Base-by-base conservation (phyloP, 2,113 vertebrate genomes). In the Tyrannus savana region DNA sequence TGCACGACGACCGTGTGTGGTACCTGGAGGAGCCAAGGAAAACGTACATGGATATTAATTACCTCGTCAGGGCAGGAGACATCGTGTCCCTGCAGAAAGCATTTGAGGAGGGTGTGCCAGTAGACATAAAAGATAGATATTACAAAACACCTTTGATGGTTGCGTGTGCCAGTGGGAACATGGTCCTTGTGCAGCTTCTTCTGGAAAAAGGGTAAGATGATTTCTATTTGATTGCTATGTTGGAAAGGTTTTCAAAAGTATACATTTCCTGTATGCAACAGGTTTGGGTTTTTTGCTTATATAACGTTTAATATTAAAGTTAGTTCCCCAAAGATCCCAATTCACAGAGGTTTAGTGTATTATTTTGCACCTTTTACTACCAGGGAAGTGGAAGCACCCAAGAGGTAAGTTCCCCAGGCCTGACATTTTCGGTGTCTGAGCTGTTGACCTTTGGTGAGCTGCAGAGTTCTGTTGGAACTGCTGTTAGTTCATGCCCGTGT, bases 141-240 rank as follows among this genome's bases (percentile, higher is more conserved):
- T 99, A 99, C 96, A 99, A 99, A 98, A 99, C 99, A 2, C 99
- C 99, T 1, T 97, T 99, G 50, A 99, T 99, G 98, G 95, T 96
- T 13, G 99, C 99, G 0, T 99, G 99, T 91, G 95, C 97, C 39
- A 98, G 39, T 69, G 99, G 99, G 19, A 99, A 98, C 90, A 97
- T 96, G 10, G 97, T 98, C 35, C 87, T 98, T 28, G 98, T 98
- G 78, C 97, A 98, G 87, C 99, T 98, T 89, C 99, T 99, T 69
- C 95, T 99, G 68, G 97, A 98, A 46, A 97, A 88, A 4, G 98
- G 99, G 99, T 99, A 97, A 97, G 98, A 66, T 53, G 3, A 69
- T 68, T 90, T 87, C 25, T 37, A 33, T 80, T 8, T 23, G 24
- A 49, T 55, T 87, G 37, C 8, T 81, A 2, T 46, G 93, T 85